Evolutionary conservation across 2,888 invertebrate species (phyloP).

Genomic region (Crossocerus cetratus): DNA sequence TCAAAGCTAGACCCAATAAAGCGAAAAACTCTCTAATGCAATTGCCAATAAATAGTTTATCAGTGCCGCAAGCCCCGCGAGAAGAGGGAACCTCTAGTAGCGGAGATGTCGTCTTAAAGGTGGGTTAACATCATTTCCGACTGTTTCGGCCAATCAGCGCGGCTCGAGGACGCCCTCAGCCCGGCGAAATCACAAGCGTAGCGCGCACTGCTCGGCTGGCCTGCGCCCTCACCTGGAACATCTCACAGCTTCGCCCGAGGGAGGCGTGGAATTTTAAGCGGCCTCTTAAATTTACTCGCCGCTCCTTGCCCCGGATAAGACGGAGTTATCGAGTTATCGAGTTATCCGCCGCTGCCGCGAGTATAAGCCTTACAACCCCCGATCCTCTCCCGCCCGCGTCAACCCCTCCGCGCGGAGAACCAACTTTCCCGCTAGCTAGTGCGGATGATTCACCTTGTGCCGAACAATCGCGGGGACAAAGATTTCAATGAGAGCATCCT

Average conservation of each 20-base stretch:
- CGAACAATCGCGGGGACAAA: too few relatives aligned
- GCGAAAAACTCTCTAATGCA: too few relatives aligned
- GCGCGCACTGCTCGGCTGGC: too few relatives aligned
- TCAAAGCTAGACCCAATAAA: too few relatives aligned
- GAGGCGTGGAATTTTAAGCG: conserved; percentile 56
- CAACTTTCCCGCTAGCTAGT: conserved; percentile 23
- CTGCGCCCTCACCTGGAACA: too few relatives aligned
- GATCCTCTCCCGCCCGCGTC: too few relatives aligned
- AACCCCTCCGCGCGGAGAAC: not conserved
- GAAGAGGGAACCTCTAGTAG: too few relatives aligned
- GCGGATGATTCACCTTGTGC: conserved; percentile 41
- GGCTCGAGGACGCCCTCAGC: not conserved
- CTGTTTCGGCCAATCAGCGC: not conserved
- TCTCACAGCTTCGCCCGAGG: conserved; percentile 1
- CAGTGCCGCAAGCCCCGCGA: too few relatives aligned
- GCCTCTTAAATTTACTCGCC: conserved; percentile 53
- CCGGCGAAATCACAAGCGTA: too few relatives aligned
- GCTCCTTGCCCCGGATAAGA: conserved; percentile 45
- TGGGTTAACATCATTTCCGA: not conserved
- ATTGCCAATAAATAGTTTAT: too few relatives aligned
- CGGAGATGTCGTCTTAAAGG: not conserved
- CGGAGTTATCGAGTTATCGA: conserved; percentile 57
- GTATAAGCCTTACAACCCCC: conserved; percentile 38
- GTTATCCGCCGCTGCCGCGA: conserved; percentile 49
- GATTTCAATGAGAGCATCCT: too few relatives aligned